Evolutionary conservation across 2,888 invertebrate species (phyloP), one percentile per base, ranked within the genome.

Genomic region (Byasa hedistus): DNA sequence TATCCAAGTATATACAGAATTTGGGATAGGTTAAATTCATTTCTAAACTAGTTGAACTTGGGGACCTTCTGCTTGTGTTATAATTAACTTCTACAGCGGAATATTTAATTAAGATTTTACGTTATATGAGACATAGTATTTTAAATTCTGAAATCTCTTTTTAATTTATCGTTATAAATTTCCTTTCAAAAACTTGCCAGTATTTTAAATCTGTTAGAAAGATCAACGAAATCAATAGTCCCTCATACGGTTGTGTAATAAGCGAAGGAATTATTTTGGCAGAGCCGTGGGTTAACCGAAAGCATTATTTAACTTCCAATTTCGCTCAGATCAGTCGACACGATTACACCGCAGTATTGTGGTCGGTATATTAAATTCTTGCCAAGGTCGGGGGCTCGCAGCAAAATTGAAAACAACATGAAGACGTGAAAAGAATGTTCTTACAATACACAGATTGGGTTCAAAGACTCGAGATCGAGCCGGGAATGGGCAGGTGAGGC

Each of bases 371-470:
- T 87, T 85, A 86, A 84, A 87, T 84, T 83, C 80, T 57, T 73
- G 70, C 70, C 72, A 74, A 75, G 72, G 77, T 77, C 77, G 83
- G n/a, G 83, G 84, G 84, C 81, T 85, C 83, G 3, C 81, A 84
- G 82, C 81, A 79, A 84, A 87, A 87, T 88, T 86, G 86, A 83
- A 85, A 85, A 85, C 84, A 83, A 82, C 83, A 82, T 73, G 73
- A 72, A 73, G 44, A 69, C 70, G 69, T 71, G 70, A 72, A 80
- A 79, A 79, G 79, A 82, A 81, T 81, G 75, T 84, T 82, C 76
- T 79, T 83, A 86, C 86, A 83, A 84, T 84, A 86, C 86, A 84
- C 82, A 86, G 86, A 87, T 84, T 83, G 83, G 82, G 81, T 87
- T 86, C 84, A 85, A 84, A 79, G 83, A 81, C 80, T 83, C 72